These are phyloP conservation scores for Pungitius pungitius DNA, from an alignment of 2,113 vertebrate species.

Conservation along the genomic window DNA sequence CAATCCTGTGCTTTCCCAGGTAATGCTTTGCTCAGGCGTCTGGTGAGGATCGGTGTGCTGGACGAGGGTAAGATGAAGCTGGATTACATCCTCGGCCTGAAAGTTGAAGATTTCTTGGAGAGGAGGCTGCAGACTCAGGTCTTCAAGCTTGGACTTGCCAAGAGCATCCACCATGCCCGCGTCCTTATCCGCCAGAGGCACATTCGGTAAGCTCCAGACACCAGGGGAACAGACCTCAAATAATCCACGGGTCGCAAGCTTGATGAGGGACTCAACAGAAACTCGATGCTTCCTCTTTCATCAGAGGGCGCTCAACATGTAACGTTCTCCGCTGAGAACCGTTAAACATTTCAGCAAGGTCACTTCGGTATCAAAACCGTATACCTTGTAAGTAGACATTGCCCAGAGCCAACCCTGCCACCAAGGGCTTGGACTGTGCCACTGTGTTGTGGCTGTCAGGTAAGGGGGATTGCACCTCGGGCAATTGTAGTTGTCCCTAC, in stretches of 20 bases:
- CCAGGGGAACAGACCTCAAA: too few relatives aligned
- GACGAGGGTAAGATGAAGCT: conserved; percentile 96
- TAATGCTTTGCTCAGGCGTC: conserved; percentile 89
- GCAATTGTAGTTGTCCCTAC: conserved; percentile 52
- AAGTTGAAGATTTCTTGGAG: conserved; percentile 94
- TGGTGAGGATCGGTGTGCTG: conserved; percentile 91
- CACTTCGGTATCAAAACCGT: conserved; percentile 91
- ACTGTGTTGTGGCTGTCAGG: conserved; percentile 40
- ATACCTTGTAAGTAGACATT: conserved; percentile 88
- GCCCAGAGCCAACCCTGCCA: conserved; percentile 78
- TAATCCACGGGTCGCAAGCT: neutral
- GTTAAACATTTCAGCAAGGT: conserved; percentile 83
- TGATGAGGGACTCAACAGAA: conserved; percentile 51
- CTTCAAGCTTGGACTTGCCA: conserved; percentile 92
- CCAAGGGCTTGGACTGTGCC: conserved; percentile 36
- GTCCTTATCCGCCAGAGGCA: conserved; percentile 95
- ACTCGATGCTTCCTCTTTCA: conserved; percentile 75
- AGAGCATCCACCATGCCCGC: conserved; percentile 92
- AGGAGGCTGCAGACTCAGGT: conserved; percentile 93
- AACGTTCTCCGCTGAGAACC: conserved; percentile 66
- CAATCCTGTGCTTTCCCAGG: conserved; percentile 67
- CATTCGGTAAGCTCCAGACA: conserved; percentile 82
- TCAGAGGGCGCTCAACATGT: conserved; percentile 71
- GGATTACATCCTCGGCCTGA: conserved; percentile 93
- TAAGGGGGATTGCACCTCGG: conserved; percentile 78